These are phyloP conservation scores for Danio kyathit DNA, from an alignment of 2,797 vertebrate genomes.

Conservation along the genomic window DNA sequence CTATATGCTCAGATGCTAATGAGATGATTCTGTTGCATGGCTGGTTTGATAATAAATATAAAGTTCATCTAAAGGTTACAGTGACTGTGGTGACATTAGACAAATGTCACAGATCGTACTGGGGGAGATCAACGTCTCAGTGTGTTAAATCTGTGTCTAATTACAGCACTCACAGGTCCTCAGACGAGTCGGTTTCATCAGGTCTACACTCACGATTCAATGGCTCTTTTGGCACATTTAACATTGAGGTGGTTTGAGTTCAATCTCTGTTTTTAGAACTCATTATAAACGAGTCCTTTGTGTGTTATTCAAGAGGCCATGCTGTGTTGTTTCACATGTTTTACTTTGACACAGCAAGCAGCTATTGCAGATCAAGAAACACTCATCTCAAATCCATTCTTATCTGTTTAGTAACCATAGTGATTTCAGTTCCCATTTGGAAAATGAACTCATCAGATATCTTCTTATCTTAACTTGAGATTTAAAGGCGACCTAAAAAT, in stretches of 20 bases:
- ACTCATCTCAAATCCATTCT: not conserved
- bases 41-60: conserved; percentile 17
- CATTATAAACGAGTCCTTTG: not conserved
- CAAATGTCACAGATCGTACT: conserved; percentile 53
- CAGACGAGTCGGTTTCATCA: not conserved
- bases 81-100: conserved; percentile 34
- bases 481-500: too few relatives aligned
- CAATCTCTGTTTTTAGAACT: not conserved
- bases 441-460: not conserved
- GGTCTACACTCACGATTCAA: not conserved
- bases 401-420: conserved; percentile 18
- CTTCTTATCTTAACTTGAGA: not conserved
- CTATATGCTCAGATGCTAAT: not conserved
- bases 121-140: not conserved
- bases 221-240: not conserved
- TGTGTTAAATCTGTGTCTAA: not conserved
- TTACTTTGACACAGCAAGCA: not conserved
- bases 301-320: not conserved
- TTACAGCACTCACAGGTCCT: not conserved
- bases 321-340: not conserved
- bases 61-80: conserved; percentile 52
- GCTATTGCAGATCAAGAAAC: conserved; percentile 12
- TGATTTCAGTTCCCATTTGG: conserved; percentile 1
- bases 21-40: not conserved
- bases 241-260: conserved; percentile 4